Evolutionary conservation across 2,797 vertebrate genomes (phyloP), one percentile per base, ranked within the genome.

Genomic region (Heteromormyrus szaboi): DNA sequence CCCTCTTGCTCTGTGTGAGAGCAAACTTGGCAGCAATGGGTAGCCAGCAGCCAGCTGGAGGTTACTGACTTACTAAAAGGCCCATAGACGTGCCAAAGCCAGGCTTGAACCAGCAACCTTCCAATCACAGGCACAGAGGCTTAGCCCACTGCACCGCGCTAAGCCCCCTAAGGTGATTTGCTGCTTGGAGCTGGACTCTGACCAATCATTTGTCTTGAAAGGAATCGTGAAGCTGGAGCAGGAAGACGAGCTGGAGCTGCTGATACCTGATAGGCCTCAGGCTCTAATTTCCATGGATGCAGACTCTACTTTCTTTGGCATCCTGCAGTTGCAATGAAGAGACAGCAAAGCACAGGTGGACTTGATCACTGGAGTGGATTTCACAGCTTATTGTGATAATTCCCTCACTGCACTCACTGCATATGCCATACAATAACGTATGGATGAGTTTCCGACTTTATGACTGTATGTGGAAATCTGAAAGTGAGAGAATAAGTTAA

Each of bases 301-400:
- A 62, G 92, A 94, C 33, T 92, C 91, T 0, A 93, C 93, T 7
- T 93, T 94, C 91, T 93, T 94, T 91, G 94, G 94, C 90, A 93
- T 94, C 91, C 92, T 94, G 59, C 92, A 92, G 92, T 94, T 95
- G 3, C 91, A 91, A 89, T 94, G 92, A 93, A 65, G 19, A 88
- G 81, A 68, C 33, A 87, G 84, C 17, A 29, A 22, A 86, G 0
- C 1, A 11, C 81, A 56, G 3, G 86, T 89, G 85, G 33, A 86
- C 50, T 56, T 17, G 81, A 4, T n/a, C 19, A 46, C 81, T 22
- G 44, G 9, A 48, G 44, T 25, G 2, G n/a, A 48, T 48, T 83
- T 9, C 79, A 51, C 22, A 12, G 5, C 4, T 12, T 29, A 5
- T 1, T 25, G n/a, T 22, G 25, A 48, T 51, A 22, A 84, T 48